These are phyloP conservation scores for Ophioninae sp. DNA, from an alignment of 2,888 invertebrate genomes.

Conservation along the genomic window DNA sequence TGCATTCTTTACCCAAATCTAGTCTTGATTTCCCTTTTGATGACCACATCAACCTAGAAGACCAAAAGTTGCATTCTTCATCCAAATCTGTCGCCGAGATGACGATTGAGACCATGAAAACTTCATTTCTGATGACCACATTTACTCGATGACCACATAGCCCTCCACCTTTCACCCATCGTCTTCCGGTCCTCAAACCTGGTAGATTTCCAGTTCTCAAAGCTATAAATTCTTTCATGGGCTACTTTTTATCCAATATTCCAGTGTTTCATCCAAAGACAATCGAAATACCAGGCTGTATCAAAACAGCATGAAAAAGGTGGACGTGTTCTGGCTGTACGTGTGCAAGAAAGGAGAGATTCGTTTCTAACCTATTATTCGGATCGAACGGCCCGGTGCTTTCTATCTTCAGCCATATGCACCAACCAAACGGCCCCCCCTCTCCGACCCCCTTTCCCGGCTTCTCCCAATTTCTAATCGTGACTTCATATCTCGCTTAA, in stretches of 20 bases:
- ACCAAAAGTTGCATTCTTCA: too few relatives aligned
- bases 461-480: conserved; percentile 50
- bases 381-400: conserved; percentile 42
- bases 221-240: too few relatives aligned
- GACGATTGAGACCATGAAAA: too few relatives aligned
- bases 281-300: conserved; percentile 24
- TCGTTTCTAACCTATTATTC: conserved; percentile 51
- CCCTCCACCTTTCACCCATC: too few relatives aligned
- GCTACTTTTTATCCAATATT: neutral
- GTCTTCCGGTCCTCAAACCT: neutral
- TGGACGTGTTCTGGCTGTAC: neutral
- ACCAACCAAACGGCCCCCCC: neutral
- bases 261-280: conserved; percentile 10
- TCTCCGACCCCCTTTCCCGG: conserved; percentile 1
- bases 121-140: too few relatives aligned
- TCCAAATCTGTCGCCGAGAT: too few relatives aligned
- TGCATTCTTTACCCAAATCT: too few relatives aligned
- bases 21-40: too few relatives aligned
- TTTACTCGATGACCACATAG: neutral
- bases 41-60: too few relatives aligned
- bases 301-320: neutral
- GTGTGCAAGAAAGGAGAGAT: conserved; percentile 39
- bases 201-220: neutral
- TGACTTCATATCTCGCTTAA: conserved; percentile 54
- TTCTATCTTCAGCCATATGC: conserved; percentile 45